These are phyloP conservation scores for Plagodis pulveraria DNA, from an alignment of 2,888 invertebrate species.

Conservation along the genomic window DNA sequence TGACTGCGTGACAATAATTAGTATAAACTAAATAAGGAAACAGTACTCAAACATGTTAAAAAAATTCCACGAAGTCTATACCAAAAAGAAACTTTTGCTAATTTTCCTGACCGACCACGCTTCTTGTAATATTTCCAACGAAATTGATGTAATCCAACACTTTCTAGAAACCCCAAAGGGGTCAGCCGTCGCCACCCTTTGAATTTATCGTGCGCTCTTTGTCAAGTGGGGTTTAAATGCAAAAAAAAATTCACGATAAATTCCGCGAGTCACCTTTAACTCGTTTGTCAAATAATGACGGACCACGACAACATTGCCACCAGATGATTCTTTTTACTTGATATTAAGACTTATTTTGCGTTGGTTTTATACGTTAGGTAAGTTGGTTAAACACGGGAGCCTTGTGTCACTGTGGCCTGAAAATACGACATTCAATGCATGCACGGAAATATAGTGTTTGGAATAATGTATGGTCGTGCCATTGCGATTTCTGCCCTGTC, in stretches of 20 bases:
- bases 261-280: slow-evolving; percentile 72
- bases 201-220: slow-evolving; percentile 71
- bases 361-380: slow-evolving; percentile 17
- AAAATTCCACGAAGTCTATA: too few species aligned
- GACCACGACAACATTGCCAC: slow-evolving; percentile 43
- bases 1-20: too few species aligned
- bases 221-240: slow-evolving; percentile 65
- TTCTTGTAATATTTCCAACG: slow-evolving; percentile 20
- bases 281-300: slow-evolving; percentile 74
- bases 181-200: slow-evolving; percentile 49
- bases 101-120: slow-evolving; percentile 1
- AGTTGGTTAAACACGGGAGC: slow-evolving; percentile 43
- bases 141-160: slow-evolving; percentile 26
- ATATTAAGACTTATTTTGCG: slow-evolving; percentile 39
- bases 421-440: slow-evolving; percentile 66
- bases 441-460: slow-evolving; percentile 61
- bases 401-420: slow-evolving; percentile 61
- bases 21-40: too few species aligned
- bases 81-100: neutral
- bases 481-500: slow-evolving; percentile 45
- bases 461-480: slow-evolving; percentile 54
- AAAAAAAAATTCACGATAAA: slow-evolving; percentile 71
- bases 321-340: slow-evolving; percentile 26
- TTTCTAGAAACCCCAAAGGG: slow-evolving; percentile 56
- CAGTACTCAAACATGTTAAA: too few species aligned